Conservation (phyloP, 2,797 vertebrate genomes). For the Phrynocephalus guinanensis region DNA sequence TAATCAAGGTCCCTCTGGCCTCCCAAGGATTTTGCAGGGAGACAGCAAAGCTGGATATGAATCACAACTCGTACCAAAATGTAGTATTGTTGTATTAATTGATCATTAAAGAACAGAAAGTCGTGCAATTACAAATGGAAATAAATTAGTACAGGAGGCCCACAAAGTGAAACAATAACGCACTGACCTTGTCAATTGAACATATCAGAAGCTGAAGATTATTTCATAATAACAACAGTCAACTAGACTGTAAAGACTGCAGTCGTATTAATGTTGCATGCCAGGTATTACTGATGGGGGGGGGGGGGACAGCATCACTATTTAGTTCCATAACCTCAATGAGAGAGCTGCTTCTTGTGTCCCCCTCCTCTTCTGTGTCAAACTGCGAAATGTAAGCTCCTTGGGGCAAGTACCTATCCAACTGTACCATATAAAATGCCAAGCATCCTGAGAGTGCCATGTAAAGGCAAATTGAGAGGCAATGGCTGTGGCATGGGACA, state of each 20-base stretch:
- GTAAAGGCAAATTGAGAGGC: neutral
- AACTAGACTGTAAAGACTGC: neutral
- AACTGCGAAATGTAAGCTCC: neutral
- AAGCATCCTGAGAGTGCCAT: neutral
- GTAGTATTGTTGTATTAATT: neutral
- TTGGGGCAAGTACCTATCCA: neutral
- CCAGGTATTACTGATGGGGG: neutral
- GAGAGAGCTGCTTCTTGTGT: neutral
- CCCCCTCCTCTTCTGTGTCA: no score
- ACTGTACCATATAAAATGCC: neutral
- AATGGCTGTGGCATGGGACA: neutral
- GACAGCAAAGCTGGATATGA: neutral
- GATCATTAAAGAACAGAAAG: neutral
- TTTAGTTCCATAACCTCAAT: neutral
- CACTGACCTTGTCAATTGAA: neutral
- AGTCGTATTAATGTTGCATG: neutral
- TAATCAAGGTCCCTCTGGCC: neutral
- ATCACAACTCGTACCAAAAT: neutral
- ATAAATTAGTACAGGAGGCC: neutral
- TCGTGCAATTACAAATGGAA: neutral
- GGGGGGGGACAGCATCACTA: neutral
- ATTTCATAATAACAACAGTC: neutral
- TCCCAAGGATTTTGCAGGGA: neutral
- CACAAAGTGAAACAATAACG: neutral
- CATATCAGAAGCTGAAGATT: neutral